Evolutionary conservation across 2,797 vertebrate genomes (phyloP).

Genomic region (Furcifer pardalis): DNA sequence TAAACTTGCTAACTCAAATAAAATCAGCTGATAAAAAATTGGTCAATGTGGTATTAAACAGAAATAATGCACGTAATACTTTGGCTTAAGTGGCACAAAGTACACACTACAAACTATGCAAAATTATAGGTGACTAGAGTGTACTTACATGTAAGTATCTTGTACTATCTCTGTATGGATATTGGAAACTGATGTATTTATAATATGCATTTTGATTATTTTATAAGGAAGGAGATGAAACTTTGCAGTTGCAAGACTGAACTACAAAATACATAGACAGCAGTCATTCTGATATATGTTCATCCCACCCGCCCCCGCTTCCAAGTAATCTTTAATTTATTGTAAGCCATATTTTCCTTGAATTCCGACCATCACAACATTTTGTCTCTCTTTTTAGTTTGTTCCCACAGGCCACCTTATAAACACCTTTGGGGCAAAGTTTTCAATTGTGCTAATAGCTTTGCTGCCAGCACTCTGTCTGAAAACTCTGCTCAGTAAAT

Average conservation of each 20-base stretch:
- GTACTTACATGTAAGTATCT: conserved; percentile 85
- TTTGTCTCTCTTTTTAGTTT: conserved; percentile 57
- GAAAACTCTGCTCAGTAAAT: conserved; percentile 56
- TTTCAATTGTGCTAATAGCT: conserved; percentile 54
- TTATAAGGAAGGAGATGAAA: conserved; percentile 64
- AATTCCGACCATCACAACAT: conserved; percentile 30
- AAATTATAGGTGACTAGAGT: conserved; percentile 84
- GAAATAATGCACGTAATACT: conserved; percentile 76
- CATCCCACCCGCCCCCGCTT: conserved; percentile 66
- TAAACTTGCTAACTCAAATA: conserved; percentile 49
- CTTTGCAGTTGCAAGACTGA: conserved; percentile 65
- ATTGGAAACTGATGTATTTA: conserved; percentile 82
- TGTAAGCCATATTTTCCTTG: conserved; percentile 46
- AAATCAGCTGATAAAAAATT: conserved; percentile 53
- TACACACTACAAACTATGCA: conserved; percentile 86
- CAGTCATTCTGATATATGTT: conserved; percentile 74
- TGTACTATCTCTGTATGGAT: conserved; percentile 84
- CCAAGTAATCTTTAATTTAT: conserved; percentile 64
- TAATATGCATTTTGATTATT: conserved; percentile 84
- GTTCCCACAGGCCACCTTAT: conserved; percentile 41
- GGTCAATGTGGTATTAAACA: conserved; percentile 53
- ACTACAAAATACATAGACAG: conserved; percentile 67
- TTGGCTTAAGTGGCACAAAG: conserved; percentile 85
- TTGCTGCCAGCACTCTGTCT: conserved; percentile 59
- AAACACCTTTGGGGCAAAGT: conserved; percentile 56